Conservation (phyloP, 2,113 vertebrate species). For the Glareola pratincola region DNA sequence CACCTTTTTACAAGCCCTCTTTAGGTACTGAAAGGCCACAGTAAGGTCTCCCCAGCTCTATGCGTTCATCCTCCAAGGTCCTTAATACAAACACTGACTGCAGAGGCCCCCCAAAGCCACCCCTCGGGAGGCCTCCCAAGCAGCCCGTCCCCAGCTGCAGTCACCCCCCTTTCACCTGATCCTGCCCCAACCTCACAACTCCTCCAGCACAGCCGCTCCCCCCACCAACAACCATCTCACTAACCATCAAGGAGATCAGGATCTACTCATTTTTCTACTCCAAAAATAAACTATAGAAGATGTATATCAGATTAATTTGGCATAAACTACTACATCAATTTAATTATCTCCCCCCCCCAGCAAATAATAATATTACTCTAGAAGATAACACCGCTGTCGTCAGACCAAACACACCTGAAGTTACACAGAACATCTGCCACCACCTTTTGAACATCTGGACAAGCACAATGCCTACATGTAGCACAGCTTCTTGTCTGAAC, state of each 20-base stretch:
- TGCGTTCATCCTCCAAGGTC: neutral
- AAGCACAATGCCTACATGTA: neutral
- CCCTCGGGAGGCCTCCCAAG: neutral
- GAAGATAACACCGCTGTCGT: neutral
- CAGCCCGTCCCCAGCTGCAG: neutral
- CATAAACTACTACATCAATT: neutral
- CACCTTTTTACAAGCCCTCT: neutral
- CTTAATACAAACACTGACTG: neutral
- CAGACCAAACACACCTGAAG: neutral
- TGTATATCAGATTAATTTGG: neutral
- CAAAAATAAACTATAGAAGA: neutral
- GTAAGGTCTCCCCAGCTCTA: neutral
- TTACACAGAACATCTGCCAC: neutral
- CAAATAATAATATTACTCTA: neutral
- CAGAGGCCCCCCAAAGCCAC: neutral
- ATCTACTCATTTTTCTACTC: neutral
- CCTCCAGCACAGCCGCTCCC: neutral
- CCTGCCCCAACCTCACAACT: neutral
- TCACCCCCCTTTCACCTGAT: neutral
- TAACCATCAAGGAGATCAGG: neutral
- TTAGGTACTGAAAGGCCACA: neutral
- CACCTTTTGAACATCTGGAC: neutral
- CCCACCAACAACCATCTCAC: neutral
- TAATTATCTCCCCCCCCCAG: neutral
- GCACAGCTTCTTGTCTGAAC: neutral